These are phyloP conservation scores for Melanargia galathea DNA, from an alignment of 2,888 invertebrate species.

Conservation along the genomic window DNA sequence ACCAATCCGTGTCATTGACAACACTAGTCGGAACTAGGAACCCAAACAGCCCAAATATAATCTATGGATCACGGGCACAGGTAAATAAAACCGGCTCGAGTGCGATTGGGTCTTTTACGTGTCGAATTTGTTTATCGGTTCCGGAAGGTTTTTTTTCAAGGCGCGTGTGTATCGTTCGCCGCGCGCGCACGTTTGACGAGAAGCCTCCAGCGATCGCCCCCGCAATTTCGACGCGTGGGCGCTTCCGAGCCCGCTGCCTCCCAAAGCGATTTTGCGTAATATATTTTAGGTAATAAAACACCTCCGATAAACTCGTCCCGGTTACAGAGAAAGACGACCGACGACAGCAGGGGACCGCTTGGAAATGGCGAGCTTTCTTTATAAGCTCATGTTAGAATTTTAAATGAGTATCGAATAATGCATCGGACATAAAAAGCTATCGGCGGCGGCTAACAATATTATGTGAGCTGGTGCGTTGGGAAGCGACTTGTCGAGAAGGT, in stretches of 20 bases:
- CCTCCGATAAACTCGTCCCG: constrained; percentile 41
- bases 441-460: constrained; percentile 79
- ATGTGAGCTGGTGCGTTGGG: constrained; percentile 79
- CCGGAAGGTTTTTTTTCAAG: constrained; percentile 46
- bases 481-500: constrained; percentile 72
- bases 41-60: constrained; percentile 32
- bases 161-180: constrained; percentile 71
- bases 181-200: constrained; percentile 77
- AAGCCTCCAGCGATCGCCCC: constrained; percentile 74
- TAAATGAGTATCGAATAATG: constrained; percentile 83
- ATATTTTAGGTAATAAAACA: constrained; percentile 65
- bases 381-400: constrained; percentile 81
- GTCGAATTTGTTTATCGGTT: constrained; percentile 50
- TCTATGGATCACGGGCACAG: constrained; percentile 42
- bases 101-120: constrained; percentile 44
- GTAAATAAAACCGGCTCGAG: constrained; percentile 36
- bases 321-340: constrained; percentile 57
- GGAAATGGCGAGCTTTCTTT: constrained; percentile 79
- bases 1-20: constrained; percentile 49
- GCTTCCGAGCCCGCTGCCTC: constrained; percentile 61
- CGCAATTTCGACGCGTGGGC: constrained; percentile 77
- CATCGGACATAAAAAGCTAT: constrained; percentile 82
- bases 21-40: constrained; percentile 40
- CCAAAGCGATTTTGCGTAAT: constrained; percentile 78
- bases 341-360: constrained; percentile 71